These are phyloP conservation scores for Andrena trimmerana DNA, from an alignment of 2,888 invertebrate genomes.

Conservation along the genomic window DNA sequence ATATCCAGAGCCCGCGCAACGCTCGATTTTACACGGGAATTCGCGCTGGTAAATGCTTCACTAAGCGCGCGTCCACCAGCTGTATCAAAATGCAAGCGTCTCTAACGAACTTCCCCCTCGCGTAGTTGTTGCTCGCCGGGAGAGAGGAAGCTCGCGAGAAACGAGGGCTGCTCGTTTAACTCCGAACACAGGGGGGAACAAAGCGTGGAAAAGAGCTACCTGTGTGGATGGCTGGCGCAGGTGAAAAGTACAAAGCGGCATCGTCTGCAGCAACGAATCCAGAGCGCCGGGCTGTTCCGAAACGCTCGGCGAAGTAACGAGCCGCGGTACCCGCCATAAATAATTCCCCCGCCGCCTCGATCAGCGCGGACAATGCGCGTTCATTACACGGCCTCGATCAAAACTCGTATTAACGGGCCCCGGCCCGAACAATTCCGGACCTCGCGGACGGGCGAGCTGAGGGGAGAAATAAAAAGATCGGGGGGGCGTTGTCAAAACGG, in stretches of 20 bases:
- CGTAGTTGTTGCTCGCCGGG: conserved; percentile 1
- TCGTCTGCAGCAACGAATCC: not conserved
- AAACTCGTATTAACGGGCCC: conserved; percentile 3
- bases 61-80: conserved; percentile 34
- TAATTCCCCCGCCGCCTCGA: conserved; percentile 23
- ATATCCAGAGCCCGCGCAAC: not conserved
- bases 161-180: conserved; percentile 34
- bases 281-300: not conserved
- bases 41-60: conserved; percentile 22
- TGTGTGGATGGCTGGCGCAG: not conserved
- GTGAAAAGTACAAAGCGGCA: conserved; percentile 19
- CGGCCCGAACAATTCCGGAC: not conserved
- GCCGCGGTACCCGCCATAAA: not conserved
- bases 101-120: conserved; percentile 29
- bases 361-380: conserved; percentile 24
- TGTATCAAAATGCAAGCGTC: conserved; percentile 45
- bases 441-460: not conserved
- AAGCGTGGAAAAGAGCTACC: conserved; percentile 25
- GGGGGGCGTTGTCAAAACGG: too few relatives aligned
- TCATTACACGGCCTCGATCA: not conserved
- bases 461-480: conserved; percentile 3
- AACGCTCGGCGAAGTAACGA: not conserved
- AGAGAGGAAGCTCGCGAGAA: not conserved
- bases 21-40: conserved; percentile 5
- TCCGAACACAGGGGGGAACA: conserved; percentile 37